These are phyloP conservation scores for Thereva unica DNA, from an alignment of 2,888 invertebrate genomes.

Conservation along the genomic window DNA sequence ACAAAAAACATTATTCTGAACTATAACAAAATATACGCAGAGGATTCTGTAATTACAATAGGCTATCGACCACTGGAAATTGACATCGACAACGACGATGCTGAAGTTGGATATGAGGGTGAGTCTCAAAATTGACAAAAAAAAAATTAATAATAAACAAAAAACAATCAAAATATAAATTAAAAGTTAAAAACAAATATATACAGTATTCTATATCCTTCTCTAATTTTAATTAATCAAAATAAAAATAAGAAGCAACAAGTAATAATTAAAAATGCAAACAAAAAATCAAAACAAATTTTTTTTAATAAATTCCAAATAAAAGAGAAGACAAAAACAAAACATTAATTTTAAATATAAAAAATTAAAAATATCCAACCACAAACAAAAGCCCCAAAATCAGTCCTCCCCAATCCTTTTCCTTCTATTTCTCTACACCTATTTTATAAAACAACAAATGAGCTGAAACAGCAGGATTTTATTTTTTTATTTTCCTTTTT, in stretches of 20 bases:
- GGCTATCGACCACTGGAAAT: slow-evolving; percentile 44
- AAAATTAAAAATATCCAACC: too few species aligned
- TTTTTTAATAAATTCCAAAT: too few species aligned
- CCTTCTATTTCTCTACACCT: too few species aligned
- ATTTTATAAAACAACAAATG: too few species aligned
- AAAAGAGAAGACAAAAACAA: too few species aligned
- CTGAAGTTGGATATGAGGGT: slow-evolving; percentile 43
- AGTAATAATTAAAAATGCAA: background rate
- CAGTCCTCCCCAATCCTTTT: too few species aligned
- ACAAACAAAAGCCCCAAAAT: too few species aligned
- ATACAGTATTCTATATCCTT: background rate
- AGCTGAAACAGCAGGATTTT: too few species aligned
- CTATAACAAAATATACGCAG: slow-evolving; percentile 3
- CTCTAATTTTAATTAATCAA: too few species aligned
- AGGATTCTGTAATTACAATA: slow-evolving; percentile 29
- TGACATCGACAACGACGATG: slow-evolving; percentile 41
- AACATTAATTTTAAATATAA: too few species aligned
- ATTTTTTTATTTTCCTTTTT: too few species aligned
- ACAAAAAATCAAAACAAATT: slow-evolving; percentile 4
- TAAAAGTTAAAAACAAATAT: slow-evolving; percentile 1
- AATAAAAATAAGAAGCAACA: too few species aligned
- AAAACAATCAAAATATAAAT: slow-evolving; percentile 1
- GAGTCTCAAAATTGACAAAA: slow-evolving; percentile 37
- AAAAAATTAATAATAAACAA: slow-evolving; percentile 1
- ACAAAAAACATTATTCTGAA: background rate